These are phyloP conservation scores for Chymomyza procnemis DNA, from an alignment of 2,888 invertebrate genomes.

Conservation along the genomic window DNA sequence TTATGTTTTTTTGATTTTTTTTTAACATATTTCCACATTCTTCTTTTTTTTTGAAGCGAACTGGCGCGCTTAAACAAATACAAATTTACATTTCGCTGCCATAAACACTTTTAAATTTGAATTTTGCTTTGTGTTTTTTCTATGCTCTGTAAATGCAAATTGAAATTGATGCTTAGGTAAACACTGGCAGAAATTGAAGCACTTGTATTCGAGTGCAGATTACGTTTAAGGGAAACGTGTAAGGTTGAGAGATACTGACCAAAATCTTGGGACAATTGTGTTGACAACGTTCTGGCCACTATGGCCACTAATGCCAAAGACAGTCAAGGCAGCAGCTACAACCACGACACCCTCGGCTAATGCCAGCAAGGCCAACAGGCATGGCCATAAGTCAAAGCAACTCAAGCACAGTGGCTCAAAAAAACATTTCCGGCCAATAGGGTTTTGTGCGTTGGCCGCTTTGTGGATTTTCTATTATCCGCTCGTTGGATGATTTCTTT, in stretches of 20 bases:
- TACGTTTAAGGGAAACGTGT: background rate
- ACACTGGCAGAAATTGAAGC: slow-evolving; percentile 31
- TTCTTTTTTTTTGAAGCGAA: slow-evolving; percentile 46
- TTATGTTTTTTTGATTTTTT: slow-evolving; percentile 8
- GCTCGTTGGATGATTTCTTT: slow-evolving; percentile 37
- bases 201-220: background rate
- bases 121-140: slow-evolving; percentile 46
- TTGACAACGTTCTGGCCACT: slow-evolving; percentile 41
- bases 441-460: slow-evolving; percentile 12
- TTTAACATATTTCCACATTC: slow-evolving; percentile 22
- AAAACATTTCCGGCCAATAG: slow-evolving; percentile 37
- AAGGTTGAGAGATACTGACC: background rate
- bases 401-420: background rate
- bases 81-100: slow-evolving; percentile 76
- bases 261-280: slow-evolving; percentile 24
- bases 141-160: slow-evolving; percentile 63
- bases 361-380: slow-evolving; percentile 14
- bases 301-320: slow-evolving; percentile 1
- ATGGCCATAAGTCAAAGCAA: slow-evolving; percentile 47
- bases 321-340: background rate
- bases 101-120: slow-evolving; percentile 76
- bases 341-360: background rate
- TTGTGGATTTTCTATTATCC: slow-evolving; percentile 46
- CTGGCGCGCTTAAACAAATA: slow-evolving; percentile 65
- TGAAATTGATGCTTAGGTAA: slow-evolving; percentile 75